Evolutionary conservation across 2,888 invertebrate genomes (phyloP).

Genomic region (Aromia moschata): DNA sequence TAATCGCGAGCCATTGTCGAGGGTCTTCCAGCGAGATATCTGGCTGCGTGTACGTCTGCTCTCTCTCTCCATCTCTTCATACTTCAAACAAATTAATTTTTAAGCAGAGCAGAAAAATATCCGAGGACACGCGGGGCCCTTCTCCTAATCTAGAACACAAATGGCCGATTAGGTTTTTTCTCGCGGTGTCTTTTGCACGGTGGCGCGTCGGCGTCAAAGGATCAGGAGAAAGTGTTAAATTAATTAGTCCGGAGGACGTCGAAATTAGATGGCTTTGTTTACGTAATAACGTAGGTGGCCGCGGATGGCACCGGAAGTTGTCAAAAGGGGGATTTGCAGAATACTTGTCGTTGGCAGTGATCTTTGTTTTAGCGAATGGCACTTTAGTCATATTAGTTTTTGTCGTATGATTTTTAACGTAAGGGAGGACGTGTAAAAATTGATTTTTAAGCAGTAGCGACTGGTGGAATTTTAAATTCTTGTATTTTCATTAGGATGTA

Average conservation of each 20-base stretch:
- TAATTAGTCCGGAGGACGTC: neutral
- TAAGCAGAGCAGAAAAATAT: constrained; percentile 28
- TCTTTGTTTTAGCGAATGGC: too few species aligned
- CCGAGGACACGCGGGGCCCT: constrained; percentile 3
- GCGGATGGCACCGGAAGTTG: too few species aligned
- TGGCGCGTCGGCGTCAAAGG: neutral
- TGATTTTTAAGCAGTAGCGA: too few species aligned
- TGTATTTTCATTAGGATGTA: too few species aligned
- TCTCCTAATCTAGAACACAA: constrained; percentile 11
- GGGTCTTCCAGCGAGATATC: constrained; percentile 47
- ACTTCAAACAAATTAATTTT: constrained; percentile 37
- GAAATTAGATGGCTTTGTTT: too few species aligned
- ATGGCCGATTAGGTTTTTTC: constrained; percentile 19
- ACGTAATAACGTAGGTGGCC: too few species aligned
- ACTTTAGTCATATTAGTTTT: too few species aligned
- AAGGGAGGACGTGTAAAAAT: too few species aligned
- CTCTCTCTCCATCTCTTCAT: constrained; percentile 34
- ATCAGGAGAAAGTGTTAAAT: neutral
- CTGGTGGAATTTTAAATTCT: too few species aligned
- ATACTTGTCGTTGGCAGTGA: too few species aligned
- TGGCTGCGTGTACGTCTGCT: constrained; percentile 47
- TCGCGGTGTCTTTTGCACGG: neutral
- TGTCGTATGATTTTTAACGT: too few species aligned
- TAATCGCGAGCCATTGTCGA: constrained; percentile 60
- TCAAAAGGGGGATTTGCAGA: too few species aligned